Evolutionary conservation across 2,113 vertebrate species (phyloP).

Genomic region (Anthoscopus minutus): DNA sequence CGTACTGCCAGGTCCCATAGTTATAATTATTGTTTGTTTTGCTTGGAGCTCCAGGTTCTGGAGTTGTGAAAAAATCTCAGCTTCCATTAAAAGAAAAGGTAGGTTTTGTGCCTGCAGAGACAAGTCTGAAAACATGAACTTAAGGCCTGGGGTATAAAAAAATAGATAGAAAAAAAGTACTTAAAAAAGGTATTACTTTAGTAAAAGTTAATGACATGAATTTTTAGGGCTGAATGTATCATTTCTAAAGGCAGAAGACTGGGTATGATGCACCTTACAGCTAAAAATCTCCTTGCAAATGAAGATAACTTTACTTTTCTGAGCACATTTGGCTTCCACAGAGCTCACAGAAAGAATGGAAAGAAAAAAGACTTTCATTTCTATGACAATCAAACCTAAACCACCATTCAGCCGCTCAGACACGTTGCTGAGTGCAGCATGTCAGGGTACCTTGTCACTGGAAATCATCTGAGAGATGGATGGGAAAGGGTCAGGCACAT

Average conservation of each 20-base stretch:
- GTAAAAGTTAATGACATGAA: neutral
- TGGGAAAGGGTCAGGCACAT: neutral
- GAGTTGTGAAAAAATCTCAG: conserved; percentile 12
- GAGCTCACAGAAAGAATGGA: neutral
- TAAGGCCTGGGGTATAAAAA: neutral
- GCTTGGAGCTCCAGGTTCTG: neutral
- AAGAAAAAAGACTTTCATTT: neutral
- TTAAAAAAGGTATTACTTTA: neutral
- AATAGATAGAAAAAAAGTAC: neutral
- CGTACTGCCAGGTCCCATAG: neutral
- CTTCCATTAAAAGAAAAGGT: conserved; percentile 23
- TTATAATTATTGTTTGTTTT: conserved; percentile 21
- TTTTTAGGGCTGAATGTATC: neutral
- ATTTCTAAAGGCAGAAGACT: neutral
- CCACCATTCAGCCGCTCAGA: neutral
- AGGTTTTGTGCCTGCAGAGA: neutral
- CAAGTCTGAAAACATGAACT: neutral
- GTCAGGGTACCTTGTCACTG: neutral
- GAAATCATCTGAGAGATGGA: neutral
- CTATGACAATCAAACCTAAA: neutral
- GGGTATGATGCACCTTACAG: neutral
- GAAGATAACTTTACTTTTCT: neutral
- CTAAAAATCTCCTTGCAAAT: neutral
- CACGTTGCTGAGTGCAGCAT: neutral
- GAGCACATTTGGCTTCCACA: neutral